These are phyloP conservation scores for Trinorchestia longiramus DNA, from an alignment of 1,140 invertebrate species.

Conservation along the genomic window DNA sequence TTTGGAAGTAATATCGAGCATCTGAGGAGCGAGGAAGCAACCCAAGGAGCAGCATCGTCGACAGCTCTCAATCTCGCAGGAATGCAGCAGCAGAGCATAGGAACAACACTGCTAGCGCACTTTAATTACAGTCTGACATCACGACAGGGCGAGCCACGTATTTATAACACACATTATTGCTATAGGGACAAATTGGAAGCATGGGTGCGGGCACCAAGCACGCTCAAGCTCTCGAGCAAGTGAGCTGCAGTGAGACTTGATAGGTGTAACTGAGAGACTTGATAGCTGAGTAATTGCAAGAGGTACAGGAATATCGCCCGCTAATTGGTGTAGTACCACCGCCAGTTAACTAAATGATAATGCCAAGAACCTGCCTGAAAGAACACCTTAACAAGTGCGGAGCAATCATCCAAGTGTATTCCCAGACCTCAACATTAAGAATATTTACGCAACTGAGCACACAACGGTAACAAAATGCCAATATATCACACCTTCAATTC, in stretches of 20 bases:
- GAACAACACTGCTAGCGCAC: background rate
- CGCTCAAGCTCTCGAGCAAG: background rate
- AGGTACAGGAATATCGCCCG: background rate
- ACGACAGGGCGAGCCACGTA: background rate
- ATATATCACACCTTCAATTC: too few relatives aligned
- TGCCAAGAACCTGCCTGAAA: background rate
- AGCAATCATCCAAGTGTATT: too few relatives aligned
- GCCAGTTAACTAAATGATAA: background rate
- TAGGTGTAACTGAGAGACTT: background rate
- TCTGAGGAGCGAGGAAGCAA: background rate
- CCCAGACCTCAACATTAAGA: too few relatives aligned
- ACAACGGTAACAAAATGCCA: too few relatives aligned
- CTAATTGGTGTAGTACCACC: background rate
- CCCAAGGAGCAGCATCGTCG: background rate
- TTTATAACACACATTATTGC: background rate
- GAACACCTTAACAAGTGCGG: background rate
- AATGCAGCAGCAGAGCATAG: background rate
- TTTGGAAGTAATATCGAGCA: background rate
- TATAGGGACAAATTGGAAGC: background rate
- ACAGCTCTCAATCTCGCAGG: background rate
- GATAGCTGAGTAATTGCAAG: background rate
- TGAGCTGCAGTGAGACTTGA: background rate
- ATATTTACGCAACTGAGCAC: too few relatives aligned
- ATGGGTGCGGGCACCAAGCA: background rate
- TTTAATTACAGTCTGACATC: background rate